Evolutionary conservation across 2,888 invertebrate genomes (phyloP).

Genomic region (Laothoe populi): DNA sequence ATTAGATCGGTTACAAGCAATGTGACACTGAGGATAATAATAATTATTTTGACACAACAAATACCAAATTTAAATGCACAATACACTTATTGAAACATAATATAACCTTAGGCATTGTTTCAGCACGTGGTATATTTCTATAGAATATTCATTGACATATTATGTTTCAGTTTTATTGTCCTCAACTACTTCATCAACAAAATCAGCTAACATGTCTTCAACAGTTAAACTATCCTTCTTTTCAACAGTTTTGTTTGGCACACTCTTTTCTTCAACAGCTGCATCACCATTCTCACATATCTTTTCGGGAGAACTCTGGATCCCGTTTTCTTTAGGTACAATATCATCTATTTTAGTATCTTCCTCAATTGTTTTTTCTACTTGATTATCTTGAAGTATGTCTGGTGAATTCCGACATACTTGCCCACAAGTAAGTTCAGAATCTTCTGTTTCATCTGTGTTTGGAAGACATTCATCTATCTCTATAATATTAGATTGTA

Average conservation of each 20-base stretch:
- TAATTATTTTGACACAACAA: no score
- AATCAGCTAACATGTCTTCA: constrained; percentile 79
- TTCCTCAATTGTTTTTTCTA: constrained; percentile 40
- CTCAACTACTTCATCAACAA: constrained; percentile 76
- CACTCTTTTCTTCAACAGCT: constrained; percentile 29
- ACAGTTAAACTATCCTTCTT: constrained; percentile 49
- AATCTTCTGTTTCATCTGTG: constrained; percentile 72
- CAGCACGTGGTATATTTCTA: neutral
- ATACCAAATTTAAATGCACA: no score
- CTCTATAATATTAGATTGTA: constrained; percentile 57
- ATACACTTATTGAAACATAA: neutral
- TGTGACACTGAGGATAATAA: no score
- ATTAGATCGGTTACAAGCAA: no score
- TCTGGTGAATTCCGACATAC: constrained; percentile 58
- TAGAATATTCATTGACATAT: constrained; percentile 19
- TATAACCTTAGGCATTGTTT: neutral
- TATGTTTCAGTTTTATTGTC: constrained; percentile 46
- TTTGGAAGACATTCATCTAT: constrained; percentile 70
- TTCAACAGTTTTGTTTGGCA: constrained; percentile 37
- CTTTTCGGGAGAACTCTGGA: constrained; percentile 40
- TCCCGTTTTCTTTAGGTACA: constrained; percentile 55
- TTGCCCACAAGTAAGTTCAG: constrained; percentile 76
- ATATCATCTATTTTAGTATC: constrained; percentile 35
- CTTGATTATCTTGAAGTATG: constrained; percentile 33
- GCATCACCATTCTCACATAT: constrained; percentile 41